Evolutionary conservation across 2,797 vertebrate genomes (phyloP).

Genomic region (Cyprinodon diabolis): DNA sequence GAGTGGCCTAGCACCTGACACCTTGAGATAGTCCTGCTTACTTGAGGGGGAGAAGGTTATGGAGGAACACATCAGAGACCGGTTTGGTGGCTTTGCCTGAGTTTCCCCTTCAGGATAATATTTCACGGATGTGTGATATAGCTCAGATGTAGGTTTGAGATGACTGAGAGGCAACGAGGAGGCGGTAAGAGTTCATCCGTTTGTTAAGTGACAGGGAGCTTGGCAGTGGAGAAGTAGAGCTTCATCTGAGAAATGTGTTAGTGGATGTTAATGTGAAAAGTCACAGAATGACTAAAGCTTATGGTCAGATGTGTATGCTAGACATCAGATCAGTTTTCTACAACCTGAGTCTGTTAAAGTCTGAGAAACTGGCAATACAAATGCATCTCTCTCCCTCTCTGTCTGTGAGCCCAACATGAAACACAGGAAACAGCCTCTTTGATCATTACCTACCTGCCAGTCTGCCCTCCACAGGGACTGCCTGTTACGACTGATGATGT

Average conservation of each 20-base stretch:
- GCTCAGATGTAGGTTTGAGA: slow-evolving; percentile 68
- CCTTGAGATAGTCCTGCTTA: slow-evolving; percentile 64
- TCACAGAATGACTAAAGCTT: slow-evolving; percentile 55
- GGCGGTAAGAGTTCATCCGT: slow-evolving; percentile 59
- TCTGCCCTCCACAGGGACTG: slow-evolving; percentile 76
- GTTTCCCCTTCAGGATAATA: slow-evolving; percentile 67
- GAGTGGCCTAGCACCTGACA: slow-evolving; percentile 70
- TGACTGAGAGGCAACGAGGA: slow-evolving; percentile 52
- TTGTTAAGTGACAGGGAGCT: slow-evolving; percentile 52
- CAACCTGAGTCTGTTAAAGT: slow-evolving; percentile 73
- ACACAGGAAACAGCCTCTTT: slow-evolving; percentile 80
- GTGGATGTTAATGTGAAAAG: slow-evolving; percentile 60
- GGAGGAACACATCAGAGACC: slow-evolving; percentile 37
- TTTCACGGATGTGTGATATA: slow-evolving; percentile 68
- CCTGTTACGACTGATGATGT: slow-evolving; percentile 75
- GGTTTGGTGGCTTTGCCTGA: slow-evolving; percentile 55
- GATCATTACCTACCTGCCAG: slow-evolving; percentile 85
- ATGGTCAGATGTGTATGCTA: slow-evolving; percentile 29
- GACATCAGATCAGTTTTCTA: slow-evolving; percentile 40
- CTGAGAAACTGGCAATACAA: slow-evolving; percentile 75
- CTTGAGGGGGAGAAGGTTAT: background rate
- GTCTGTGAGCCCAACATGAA: slow-evolving; percentile 79
- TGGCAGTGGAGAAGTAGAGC: slow-evolving; percentile 24
- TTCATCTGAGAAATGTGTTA: slow-evolving; percentile 59
- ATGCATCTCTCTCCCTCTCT: slow-evolving; percentile 59